These are phyloP conservation scores for Scartelaos histophorus DNA, from an alignment of 2,113 vertebrate species.

Conservation along the genomic window DNA sequence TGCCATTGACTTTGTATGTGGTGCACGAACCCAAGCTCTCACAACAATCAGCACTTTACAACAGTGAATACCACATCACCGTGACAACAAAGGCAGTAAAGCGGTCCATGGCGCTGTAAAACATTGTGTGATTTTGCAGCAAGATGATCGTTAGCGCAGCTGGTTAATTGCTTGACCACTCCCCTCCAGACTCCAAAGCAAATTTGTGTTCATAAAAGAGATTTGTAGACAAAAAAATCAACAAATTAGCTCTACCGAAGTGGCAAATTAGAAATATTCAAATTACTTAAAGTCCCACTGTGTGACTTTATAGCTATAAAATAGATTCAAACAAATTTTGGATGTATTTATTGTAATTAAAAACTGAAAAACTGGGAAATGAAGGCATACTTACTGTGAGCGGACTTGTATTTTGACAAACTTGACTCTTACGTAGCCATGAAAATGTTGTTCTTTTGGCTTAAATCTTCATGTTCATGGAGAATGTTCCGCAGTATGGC, in stretches of 20 bases:
- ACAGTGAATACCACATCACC: slow-evolving; percentile 62
- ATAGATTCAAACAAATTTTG: no score
- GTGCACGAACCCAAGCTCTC: slow-evolving; percentile 50
- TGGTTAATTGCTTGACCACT: slow-evolving; percentile 68
- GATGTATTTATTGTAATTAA: background rate
- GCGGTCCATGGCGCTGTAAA: slow-evolving; percentile 62
- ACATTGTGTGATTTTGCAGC: slow-evolving; percentile 61
- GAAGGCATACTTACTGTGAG: background rate
- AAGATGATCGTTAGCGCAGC: slow-evolving; percentile 72
- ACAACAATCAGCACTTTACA: slow-evolving; percentile 71
- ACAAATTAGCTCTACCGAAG: background rate
- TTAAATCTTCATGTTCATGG: no score
- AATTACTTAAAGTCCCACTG: background rate
- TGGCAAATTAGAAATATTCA: background rate
- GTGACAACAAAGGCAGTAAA: slow-evolving; percentile 76
- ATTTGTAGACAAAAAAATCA: background rate
- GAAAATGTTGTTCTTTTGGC: no score
- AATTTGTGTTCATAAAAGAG: background rate
- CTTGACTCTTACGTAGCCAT: no score
- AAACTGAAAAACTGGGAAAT: background rate
- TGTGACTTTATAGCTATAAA: no score
- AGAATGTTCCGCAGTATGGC: no score
- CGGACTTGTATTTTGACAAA: no score
- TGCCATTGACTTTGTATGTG: slow-evolving; percentile 4
- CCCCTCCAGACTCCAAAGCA: slow-evolving; percentile 40